These are phyloP conservation scores for Orchesella cincta DNA, from an alignment of 1,140 invertebrate species.

Conservation along the genomic window DNA sequence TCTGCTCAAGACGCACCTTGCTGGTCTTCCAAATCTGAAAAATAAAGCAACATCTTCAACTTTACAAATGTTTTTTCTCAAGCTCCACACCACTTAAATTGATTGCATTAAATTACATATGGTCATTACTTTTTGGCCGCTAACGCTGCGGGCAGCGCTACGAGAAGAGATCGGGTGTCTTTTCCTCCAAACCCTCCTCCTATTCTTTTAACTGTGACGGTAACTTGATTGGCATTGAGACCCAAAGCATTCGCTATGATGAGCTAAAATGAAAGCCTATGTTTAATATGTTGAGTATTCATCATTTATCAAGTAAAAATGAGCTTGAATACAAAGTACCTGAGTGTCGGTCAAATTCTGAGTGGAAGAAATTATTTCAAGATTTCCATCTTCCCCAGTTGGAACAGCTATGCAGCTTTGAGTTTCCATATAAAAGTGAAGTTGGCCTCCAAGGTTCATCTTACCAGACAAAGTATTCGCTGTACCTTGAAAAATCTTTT, in stretches of 20 bases:
- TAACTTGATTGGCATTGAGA: conserved; percentile 59
- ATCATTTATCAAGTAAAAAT: background rate
- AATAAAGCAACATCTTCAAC: conserved; percentile 37
- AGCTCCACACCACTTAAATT: background rate
- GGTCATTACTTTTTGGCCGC: conserved; percentile 62
- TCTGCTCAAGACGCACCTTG: conserved; percentile 60
- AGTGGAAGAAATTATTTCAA: conserved; percentile 61
- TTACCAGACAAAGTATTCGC: conserved; percentile 54
- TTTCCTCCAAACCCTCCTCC: conserved; percentile 67
- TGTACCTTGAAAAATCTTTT: conserved; percentile 49
- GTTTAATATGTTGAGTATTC: background rate
- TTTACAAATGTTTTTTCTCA: background rate
- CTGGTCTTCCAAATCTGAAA: conserved; percentile 57
- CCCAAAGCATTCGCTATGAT: conserved; percentile 56
- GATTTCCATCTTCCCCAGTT: conserved; percentile 60
- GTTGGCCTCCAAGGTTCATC: conserved; percentile 62
- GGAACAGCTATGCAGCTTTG: conserved; percentile 60
- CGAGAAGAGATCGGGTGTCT: conserved; percentile 56
- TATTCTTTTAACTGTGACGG: conserved; percentile 59
- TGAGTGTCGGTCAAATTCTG: conserved; percentile 60
- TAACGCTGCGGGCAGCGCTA: conserved; percentile 58
- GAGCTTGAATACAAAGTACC: conserved; percentile 50
- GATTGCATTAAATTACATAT: no score
- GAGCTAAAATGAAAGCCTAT: background rate
- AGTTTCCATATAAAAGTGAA: conserved; percentile 67